Evolutionary conservation across 2,888 invertebrate genomes (phyloP).

Genomic region (Drosophila quinaria): DNA sequence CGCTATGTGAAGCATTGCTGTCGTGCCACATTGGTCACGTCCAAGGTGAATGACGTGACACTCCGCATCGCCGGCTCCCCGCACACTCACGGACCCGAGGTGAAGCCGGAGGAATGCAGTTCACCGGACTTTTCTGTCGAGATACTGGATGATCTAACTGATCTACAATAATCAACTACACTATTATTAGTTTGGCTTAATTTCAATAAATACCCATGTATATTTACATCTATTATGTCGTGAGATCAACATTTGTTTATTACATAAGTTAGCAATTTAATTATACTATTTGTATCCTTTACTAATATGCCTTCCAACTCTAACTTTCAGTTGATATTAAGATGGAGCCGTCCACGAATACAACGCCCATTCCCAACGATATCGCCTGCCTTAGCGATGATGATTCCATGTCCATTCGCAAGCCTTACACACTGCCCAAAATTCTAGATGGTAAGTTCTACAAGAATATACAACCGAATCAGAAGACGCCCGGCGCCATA

Average conservation of each 20-base stretch:
- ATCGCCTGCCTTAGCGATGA: slow-evolving; percentile 62
- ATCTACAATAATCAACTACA: slow-evolving; percentile 53
- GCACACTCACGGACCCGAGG: slow-evolving; percentile 84
- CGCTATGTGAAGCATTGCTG: slow-evolving; percentile 85
- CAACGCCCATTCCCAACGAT: slow-evolving; percentile 32
- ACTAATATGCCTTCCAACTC: slow-evolving; percentile 37
- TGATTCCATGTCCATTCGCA: slow-evolving; percentile 64
- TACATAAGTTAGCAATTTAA: slow-evolving; percentile 14
- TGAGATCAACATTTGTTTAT: slow-evolving; percentile 21
- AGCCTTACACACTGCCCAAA: slow-evolving; percentile 76
- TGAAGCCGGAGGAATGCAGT: slow-evolving; percentile 72
- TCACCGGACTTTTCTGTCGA: slow-evolving; percentile 80
- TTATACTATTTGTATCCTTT: background rate
- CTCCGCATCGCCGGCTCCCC: slow-evolving; percentile 84
- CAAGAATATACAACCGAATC: slow-evolving; percentile 81
- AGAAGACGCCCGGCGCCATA: slow-evolving; percentile 82
- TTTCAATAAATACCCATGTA: slow-evolving; percentile 45
- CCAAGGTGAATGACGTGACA: slow-evolving; percentile 82
- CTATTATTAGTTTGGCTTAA: slow-evolving; percentile 32
- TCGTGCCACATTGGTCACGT: slow-evolving; percentile 85
- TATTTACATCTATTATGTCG: slow-evolving; percentile 19
- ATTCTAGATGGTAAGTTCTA: slow-evolving; percentile 83
- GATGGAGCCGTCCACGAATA: slow-evolving; percentile 43
- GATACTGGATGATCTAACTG: slow-evolving; percentile 79
- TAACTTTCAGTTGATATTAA: slow-evolving; percentile 63